These are phyloP conservation scores for Neocrepidodera transversa DNA, from an alignment of 2,888 invertebrate genomes.

Conservation along the genomic window DNA sequence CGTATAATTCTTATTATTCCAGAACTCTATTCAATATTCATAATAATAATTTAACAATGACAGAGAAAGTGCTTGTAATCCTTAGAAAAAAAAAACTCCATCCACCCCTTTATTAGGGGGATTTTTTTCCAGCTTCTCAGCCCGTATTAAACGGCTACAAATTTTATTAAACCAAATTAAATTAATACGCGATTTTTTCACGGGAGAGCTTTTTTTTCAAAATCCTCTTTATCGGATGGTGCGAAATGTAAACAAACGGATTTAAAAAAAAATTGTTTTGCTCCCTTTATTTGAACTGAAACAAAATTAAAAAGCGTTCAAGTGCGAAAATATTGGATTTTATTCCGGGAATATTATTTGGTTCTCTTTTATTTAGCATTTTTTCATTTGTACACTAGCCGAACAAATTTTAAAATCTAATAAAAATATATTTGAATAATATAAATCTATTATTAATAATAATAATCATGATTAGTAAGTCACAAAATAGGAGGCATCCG, in stretches of 20 bases:
- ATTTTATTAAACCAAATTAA: slow-evolving; percentile 40
- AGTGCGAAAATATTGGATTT: slow-evolving; percentile 52
- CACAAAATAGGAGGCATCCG: too few species aligned
- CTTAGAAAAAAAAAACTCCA: slow-evolving; percentile 34
- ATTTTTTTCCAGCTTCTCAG: slow-evolving; percentile 32
- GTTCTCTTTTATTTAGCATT: slow-evolving; percentile 29
- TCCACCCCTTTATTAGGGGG: slow-evolving; percentile 38
- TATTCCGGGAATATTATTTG: slow-evolving; percentile 34
- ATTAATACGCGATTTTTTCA: slow-evolving; percentile 36
- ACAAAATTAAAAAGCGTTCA: slow-evolving; percentile 53
- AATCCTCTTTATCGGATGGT: slow-evolving; percentile 38
- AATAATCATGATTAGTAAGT: too few species aligned
- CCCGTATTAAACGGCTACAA: slow-evolving; percentile 34
- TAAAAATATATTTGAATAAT: too few species aligned
- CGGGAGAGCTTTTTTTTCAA: slow-evolving; percentile 31
- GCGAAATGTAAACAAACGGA: slow-evolving; percentile 39
- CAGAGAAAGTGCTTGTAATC: slow-evolving; percentile 41
- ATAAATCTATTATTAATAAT: too few species aligned
- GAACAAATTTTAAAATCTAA: too few species aligned
- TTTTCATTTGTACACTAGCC: slow-evolving; percentile 24
- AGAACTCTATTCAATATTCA: slow-evolving; percentile 33
- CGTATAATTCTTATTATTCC: slow-evolving; percentile 33
- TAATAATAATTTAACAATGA: slow-evolving; percentile 37
- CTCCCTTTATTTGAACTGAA: slow-evolving; percentile 52
- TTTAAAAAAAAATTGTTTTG: slow-evolving; percentile 39